These are phyloP conservation scores for Chunga burmeisteri DNA, from an alignment of 2,113 vertebrate genomes.

Conservation along the genomic window DNA sequence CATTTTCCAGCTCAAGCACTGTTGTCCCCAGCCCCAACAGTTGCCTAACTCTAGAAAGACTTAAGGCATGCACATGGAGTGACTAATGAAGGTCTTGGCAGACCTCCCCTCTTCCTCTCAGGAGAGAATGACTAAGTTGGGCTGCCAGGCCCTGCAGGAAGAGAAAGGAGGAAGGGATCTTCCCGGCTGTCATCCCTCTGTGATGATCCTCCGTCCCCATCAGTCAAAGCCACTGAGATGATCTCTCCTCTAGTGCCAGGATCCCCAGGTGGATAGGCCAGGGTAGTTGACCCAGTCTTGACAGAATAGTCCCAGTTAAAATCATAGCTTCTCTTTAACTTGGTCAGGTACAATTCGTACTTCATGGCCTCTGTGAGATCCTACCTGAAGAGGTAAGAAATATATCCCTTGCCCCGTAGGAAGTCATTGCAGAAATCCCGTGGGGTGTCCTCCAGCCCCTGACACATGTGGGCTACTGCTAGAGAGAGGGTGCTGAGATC, in stretches of 20 bases:
- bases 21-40: not conserved
- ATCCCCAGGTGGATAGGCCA: not conserved
- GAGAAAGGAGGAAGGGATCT: not conserved
- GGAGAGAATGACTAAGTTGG: not conserved
- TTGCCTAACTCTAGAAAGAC: not conserved
- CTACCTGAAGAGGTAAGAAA: not conserved
- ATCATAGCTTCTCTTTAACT: not conserved
- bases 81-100: not conserved
- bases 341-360: not conserved
- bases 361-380: not conserved
- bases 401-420: fast-evolving
- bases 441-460: not conserved
- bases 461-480: not conserved
- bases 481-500: not conserved
- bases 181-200: not conserved
- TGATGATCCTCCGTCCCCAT: not conserved
- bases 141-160: not conserved
- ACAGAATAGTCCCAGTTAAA: not conserved
- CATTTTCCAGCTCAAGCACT: not conserved
- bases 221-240: not conserved
- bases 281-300: not conserved
- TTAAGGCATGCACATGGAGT: not conserved
- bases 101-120: not conserved
- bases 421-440: not conserved
- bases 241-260: not conserved